These are phyloP conservation scores for Drosophila putrida DNA, from an alignment of 2,888 invertebrate species.

Conservation along the genomic window DNA sequence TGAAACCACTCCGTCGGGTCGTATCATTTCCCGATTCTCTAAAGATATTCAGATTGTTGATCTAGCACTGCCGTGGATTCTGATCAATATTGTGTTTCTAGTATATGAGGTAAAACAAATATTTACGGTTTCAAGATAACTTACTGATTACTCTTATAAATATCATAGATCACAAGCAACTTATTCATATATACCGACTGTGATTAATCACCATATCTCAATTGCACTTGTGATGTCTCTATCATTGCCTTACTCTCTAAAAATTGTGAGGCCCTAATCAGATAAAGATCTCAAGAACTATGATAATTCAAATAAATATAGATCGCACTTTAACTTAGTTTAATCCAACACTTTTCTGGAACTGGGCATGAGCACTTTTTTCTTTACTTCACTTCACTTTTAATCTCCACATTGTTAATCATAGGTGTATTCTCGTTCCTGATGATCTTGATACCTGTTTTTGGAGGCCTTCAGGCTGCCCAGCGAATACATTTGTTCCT, in stretches of 20 bases:
- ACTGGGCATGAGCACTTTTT: too few species aligned
- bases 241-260: background rate
- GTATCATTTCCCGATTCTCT: conserved; percentile 87
- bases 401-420: too few species aligned
- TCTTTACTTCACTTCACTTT: background rate
- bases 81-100: conserved; percentile 87
- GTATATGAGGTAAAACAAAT: conserved; percentile 86
- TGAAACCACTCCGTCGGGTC: conserved; percentile 88
- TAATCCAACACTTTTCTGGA: too few species aligned
- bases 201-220: conserved; percentile 8
- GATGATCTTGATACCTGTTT: conserved; percentile 88
- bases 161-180: background rate
- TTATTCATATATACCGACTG: background rate
- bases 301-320: background rate
- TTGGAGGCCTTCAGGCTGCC: conserved; percentile 86
- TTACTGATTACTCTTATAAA: background rate
- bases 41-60: conserved; percentile 86
- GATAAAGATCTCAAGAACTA: background rate
- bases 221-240: conserved; percentile 3
- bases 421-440: conserved; percentile 89
- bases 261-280: background rate
- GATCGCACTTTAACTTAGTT: background rate
- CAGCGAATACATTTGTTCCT: conserved; percentile 84
- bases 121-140: background rate
- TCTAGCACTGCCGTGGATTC: conserved; percentile 84